Percentiles rank a stretch among this genome's conserved stretches.
Evolutionary conservation across 2,113 vertebrate species (phyloP).

Genomic region (Cyanoliseus patagonus): DNA sequence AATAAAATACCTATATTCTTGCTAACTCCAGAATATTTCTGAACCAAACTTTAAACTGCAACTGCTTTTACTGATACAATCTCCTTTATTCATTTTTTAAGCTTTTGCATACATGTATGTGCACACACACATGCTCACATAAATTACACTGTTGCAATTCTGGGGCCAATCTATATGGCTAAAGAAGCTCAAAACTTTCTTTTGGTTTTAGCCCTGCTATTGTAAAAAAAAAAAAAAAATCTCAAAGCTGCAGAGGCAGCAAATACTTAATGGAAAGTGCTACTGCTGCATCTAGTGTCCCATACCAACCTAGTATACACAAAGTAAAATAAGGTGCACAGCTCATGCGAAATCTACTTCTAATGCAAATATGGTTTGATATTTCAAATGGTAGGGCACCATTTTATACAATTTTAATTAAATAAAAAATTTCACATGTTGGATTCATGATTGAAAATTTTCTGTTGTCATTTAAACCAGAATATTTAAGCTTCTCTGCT

Average conservation of each 20-base stretch:
- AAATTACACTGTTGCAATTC: background rate
- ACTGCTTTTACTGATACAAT: background rate
- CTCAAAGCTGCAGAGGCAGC: background rate
- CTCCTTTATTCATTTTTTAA: background rate
- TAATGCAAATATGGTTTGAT: background rate
- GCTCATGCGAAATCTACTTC: background rate
- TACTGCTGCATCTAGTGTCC: background rate
- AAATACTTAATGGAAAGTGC: background rate
- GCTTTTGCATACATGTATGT: background rate
- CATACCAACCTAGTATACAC: background rate
- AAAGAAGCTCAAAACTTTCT: background rate
- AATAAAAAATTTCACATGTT: background rate
- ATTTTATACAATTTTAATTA: background rate
- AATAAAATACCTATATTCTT: rapidly evolving
- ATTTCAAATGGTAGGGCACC: background rate
- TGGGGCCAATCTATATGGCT: background rate
- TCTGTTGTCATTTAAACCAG: background rate
- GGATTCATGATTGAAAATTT: background rate
- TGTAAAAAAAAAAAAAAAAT: background rate
- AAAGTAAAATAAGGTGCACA: background rate
- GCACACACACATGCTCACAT: rapidly evolving
- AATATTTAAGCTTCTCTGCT: background rate
- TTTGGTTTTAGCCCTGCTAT: background rate
- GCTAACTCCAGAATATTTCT: background rate
- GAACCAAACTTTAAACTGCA: background rate